A percentile compares a stretch with the other conserved stretches of the same genome.
Conservation (phyloP, 2,888 invertebrate species). For the Ephialtes manifestator region DNA sequence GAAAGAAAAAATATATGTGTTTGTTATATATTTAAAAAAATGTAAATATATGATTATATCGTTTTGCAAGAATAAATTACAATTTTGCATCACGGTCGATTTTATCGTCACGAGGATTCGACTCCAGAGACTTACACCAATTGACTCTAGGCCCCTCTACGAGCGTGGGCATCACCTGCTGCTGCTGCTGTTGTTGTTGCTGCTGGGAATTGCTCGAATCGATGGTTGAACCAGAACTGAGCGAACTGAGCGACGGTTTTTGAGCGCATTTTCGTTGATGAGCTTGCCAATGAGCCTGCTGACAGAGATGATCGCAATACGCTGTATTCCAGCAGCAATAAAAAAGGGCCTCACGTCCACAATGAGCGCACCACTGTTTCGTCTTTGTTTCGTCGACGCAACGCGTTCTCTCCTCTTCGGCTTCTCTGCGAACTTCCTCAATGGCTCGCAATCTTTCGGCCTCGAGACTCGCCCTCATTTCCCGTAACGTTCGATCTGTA, state of each 20-base stretch:
- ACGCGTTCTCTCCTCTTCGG: slow-evolving; percentile 90
- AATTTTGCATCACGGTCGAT: slow-evolving; percentile 49
- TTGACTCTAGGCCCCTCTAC: slow-evolving; percentile 72
- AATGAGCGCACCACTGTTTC: slow-evolving; percentile 97
- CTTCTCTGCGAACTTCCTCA: slow-evolving; percentile 89
- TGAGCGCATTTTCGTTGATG: slow-evolving; percentile 90
- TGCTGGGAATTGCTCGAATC: slow-evolving; percentile 51
- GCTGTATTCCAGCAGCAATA: slow-evolving; percentile 99
- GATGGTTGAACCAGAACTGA: slow-evolving; percentile 63
- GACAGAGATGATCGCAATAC: slow-evolving; percentile 96
- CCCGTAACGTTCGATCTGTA: slow-evolving; percentile 90
- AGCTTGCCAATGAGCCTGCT: slow-evolving; percentile 94
- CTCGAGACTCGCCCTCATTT: slow-evolving; percentile 91
- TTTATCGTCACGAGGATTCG: slow-evolving; percentile 48
- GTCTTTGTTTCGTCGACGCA: slow-evolving; percentile 93
- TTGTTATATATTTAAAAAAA: slow-evolving; percentile 2
- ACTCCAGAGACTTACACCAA: slow-evolving; percentile 69
- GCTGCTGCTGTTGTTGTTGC: slow-evolving; percentile 46
- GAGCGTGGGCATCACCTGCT: slow-evolving; percentile 72
- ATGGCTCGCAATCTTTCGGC: slow-evolving; percentile 90
- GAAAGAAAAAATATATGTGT: slow-evolving; percentile 27
- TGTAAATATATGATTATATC: not conserved
- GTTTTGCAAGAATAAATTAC: slow-evolving; percentile 36
- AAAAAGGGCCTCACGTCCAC: slow-evolving; percentile 95
- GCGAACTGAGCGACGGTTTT: slow-evolving; percentile 71